A percentile compares a stretch with the other conserved stretches of the same genome.
These are phyloP conservation scores for Athalia rosae DNA, from an alignment of 2,888 invertebrate species.

Conservation along the genomic window DNA sequence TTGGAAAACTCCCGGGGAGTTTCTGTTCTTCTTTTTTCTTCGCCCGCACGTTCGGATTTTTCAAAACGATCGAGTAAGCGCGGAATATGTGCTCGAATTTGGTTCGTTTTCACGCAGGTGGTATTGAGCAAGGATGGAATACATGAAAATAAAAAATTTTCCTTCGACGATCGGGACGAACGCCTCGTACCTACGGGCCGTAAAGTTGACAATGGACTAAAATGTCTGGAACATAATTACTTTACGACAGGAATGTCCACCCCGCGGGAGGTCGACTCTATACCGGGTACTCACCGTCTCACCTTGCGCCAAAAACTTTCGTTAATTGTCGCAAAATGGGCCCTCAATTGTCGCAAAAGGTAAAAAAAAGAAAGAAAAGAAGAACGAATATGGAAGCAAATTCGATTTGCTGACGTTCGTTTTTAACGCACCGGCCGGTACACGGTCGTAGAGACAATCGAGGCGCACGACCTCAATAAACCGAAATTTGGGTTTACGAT, in stretches of 20 bases:
- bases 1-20: neutral
- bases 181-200: conserved; percentile 13
- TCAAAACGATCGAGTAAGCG: too few relatives aligned
- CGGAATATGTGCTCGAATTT: too few relatives aligned
- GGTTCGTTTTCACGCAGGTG: neutral
- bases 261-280: conserved; percentile 20
- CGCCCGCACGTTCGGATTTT: neutral
- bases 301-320: neutral
- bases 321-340: conserved; percentile 30
- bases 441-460: neutral
- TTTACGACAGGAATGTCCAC: conserved; percentile 54
- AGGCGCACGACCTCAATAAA: conserved; percentile 39
- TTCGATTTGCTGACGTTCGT: neutral
- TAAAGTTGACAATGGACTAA: conserved; percentile 46
- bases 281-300: neutral
- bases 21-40: neutral
- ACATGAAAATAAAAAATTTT: neutral
- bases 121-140: neutral
- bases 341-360: conserved; percentile 13
- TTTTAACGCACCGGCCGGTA: neutral
- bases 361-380: neutral
- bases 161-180: neutral
- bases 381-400: conserved; percentile 16
- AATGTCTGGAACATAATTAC: conserved; percentile 61
- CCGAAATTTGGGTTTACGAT: conserved; percentile 36